Base-by-base conservation (phyloP, 2,888 invertebrate genomes). In the Dusona sp. region DNA sequence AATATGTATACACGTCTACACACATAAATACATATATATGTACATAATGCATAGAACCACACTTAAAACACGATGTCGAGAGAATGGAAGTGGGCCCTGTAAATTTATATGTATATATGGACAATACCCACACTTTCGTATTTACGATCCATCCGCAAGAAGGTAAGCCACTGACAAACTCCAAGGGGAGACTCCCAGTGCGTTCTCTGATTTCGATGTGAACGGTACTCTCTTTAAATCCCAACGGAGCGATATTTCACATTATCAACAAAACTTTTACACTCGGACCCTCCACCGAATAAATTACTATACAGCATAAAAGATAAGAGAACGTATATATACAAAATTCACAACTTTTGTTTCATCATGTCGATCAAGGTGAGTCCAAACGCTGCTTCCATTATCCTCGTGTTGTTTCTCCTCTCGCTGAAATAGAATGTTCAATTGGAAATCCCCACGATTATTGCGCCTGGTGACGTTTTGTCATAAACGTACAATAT, bases 141-240 rank as follows among this genome's bases (percentile, higher is more conserved):
- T 89, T 90, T 91, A 90, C 90, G 79, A 87, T 80, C 54, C 85
- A 64, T 45, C 25, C n/a, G 88, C 85, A 89, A 87, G 88, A 83
- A 87, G 86, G 85, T 87, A 90, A 89, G 84, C 57, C 84, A 89
- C 68, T 70, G 54, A 73, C 75, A 64, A 74, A 83, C 67, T 85
- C 73, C 11, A 57, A 88, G 91, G 89, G 88, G 89, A 86, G 89
- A 89, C 22, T 85, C 83, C 87, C 92, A 93, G 93, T 93, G 90
- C 88, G 90, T 91, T 88, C 85, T 86, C 90, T 90, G 93, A 91
- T 92, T 91, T 92, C 90, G 88, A 85, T 84, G 90, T 75, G 92
- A 90, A 87, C 92, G 91, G 91, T 75, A 48, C 77, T 65, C 29
- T 61, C 61, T 61, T 29, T 2, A 9, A 77, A 22, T 77, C 64